These are phyloP conservation scores for Lithophane socia DNA, from an alignment of 2,888 invertebrate genomes.

Conservation along the genomic window DNA sequence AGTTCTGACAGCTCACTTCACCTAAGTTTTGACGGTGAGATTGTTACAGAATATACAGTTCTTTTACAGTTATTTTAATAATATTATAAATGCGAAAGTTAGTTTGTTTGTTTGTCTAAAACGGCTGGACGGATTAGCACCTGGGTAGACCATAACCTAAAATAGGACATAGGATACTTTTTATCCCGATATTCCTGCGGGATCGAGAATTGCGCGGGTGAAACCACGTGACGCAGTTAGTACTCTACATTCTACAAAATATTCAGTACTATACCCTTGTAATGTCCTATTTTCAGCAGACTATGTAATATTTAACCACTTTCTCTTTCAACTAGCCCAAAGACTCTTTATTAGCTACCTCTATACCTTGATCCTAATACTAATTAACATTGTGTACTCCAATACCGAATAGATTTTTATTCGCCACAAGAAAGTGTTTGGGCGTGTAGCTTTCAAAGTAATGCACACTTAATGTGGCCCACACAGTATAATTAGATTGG, in stretches of 20 bases:
- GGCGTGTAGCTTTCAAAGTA: conserved; percentile 73
- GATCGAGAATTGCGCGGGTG: too few species aligned
- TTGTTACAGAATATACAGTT: not conserved
- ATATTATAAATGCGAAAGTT: too few species aligned
- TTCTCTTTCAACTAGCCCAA: not conserved
- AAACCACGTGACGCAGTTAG: too few species aligned
- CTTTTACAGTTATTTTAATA: not conserved
- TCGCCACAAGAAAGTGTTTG: conserved; percentile 68
- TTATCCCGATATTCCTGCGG: too few species aligned
- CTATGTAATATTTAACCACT: not conserved
- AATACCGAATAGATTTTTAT: conserved; percentile 47
- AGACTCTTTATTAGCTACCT: not conserved
- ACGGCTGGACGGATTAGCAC: too few species aligned
- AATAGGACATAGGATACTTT: too few species aligned
- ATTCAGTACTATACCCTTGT: not conserved
- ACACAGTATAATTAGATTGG: conserved; percentile 49
- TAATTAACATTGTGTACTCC: conserved; percentile 12
- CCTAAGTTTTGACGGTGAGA: too few species aligned
- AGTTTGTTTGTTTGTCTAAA: too few species aligned
- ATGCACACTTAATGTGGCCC: conserved; percentile 74
- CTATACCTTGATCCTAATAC: not conserved
- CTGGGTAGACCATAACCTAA: too few species aligned
- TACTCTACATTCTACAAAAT: not conserved
- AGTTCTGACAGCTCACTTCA: not conserved
- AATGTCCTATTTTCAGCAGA: not conserved